A percentile compares a stretch with the other conserved stretches of the same genome.
Evolutionary conservation across 2,888 invertebrate species (phyloP).

Genomic region (Rotaria macrura): DNA sequence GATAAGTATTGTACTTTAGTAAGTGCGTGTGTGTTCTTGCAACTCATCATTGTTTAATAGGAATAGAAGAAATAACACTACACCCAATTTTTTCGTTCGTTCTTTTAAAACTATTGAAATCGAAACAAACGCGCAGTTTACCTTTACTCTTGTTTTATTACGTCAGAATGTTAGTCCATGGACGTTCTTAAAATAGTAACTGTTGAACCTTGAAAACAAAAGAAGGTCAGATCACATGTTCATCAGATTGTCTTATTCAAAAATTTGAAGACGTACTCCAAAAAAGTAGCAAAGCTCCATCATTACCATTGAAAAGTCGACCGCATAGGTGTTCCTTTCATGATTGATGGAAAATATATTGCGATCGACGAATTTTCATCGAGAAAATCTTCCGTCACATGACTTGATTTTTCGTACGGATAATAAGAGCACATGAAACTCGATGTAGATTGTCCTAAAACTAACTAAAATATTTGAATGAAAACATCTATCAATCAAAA

Average conservation of each 20-base stretch:
- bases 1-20: neutral
- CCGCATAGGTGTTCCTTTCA: too few species aligned
- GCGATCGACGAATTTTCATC: too few species aligned
- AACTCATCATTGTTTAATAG: neutral
- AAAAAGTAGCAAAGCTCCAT: too few species aligned
- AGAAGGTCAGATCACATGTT: neutral
- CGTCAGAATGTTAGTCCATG: neutral
- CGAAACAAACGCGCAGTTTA: neutral
- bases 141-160: neutral
- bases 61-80: neutral
- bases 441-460: too few species aligned
- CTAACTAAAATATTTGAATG: too few species aligned
- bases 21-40: neutral
- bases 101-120: neutral
- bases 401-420: too few species aligned
- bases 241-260: neutral
- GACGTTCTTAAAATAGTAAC: neutral
- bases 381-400: too few species aligned
- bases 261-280: too few species aligned
- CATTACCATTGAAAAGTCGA: too few species aligned
- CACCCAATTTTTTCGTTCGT: neutral
- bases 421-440: too few species aligned
- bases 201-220: neutral
- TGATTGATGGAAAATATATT: too few species aligned
- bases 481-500: too few species aligned